Evolutionary conservation across 1,140 invertebrate genomes (phyloP), one percentile per base, ranked within the genome.

Genomic region (Drosophila tropicalis): DNA sequence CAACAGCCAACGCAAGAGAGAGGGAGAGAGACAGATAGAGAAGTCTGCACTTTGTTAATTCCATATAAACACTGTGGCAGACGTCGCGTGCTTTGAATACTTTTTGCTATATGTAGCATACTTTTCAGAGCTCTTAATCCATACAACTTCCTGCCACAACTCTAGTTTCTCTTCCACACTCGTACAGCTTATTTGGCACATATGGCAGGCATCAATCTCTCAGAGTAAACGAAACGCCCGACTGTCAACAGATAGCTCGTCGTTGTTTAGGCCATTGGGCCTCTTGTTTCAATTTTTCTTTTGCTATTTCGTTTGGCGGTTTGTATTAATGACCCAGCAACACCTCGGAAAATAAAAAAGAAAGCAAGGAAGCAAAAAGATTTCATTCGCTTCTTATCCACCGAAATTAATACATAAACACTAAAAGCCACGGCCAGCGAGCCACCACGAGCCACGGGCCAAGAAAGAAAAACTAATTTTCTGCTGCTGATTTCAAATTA

Each of bases 401-500:
- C 62, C 60, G 58, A 62, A 70, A 61, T 73, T 67, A 55, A 71
- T 40, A 72, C 56, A 54, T 40, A 69, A 63, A 51, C 69, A 70
- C 67, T 85, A 85, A 51, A 22, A 81, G 74, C 72, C 66, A 76
- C 36, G 9, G 4, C 25, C 13, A 70, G 32, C 51, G 66, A 60
- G 58, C 29, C 29, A 29, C 29, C 29, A 29, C 29, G 29, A 56
- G 56, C 41, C 34, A 41, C 17, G 67, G 64, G 69, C 41, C 47
- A 62, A 62, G 70, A 74, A 85, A 72, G 62, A 68, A 77, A 91
- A 91, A 91, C 84, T 90, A 91, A 91, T 91, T 91, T 91, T 91
- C 89, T 91, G 89, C 84, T 86, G 75, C 76, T 91, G 89, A 91
- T 85, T 91, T 91, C 84, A 76, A 90, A 91, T 91, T 90, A 91